Conservation (phyloP, 35 echinoderm and acorn worm genomes). For the Antedon bifida region DNA sequence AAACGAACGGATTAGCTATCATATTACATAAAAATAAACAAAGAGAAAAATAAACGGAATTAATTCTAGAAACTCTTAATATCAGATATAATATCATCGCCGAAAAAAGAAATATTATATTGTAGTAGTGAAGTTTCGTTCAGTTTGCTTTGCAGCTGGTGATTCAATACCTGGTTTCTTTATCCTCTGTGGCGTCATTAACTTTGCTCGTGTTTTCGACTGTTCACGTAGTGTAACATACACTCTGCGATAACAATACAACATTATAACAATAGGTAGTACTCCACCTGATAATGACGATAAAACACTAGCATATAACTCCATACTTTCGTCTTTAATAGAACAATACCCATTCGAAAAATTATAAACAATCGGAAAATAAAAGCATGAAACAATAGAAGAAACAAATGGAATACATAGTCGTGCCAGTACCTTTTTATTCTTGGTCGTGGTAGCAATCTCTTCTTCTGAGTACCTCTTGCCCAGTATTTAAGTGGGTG, state of each 20-base stretch:
- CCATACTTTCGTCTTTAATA: not conserved
- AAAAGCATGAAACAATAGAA: not conserved
- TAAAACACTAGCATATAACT: not conserved
- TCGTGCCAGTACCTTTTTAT: no score
- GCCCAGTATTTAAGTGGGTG: not conserved
- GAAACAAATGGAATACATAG: not conserved
- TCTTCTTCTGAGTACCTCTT: not conserved
- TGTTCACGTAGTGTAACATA: not conserved
- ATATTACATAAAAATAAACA: not conserved
- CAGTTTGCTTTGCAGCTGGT: not conserved
- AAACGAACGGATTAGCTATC: not conserved
- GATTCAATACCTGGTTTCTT: not conserved
- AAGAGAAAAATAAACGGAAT: no score
- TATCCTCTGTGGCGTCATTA: not conserved
- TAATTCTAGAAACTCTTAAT: no score
- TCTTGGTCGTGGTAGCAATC: not conserved
- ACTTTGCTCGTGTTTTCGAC: not conserved
- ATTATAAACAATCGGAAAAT: not conserved
- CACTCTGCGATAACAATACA: not conserved
- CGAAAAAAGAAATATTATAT: not conserved
- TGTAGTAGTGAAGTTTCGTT: not conserved
- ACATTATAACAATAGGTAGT: not conserved
- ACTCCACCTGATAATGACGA: not conserved
- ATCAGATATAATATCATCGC: not conserved
- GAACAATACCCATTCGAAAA: not conserved